These are phyloP conservation scores for Ips typographus DNA, from an alignment of 1,140 invertebrate genomes.

Conservation along the genomic window DNA sequence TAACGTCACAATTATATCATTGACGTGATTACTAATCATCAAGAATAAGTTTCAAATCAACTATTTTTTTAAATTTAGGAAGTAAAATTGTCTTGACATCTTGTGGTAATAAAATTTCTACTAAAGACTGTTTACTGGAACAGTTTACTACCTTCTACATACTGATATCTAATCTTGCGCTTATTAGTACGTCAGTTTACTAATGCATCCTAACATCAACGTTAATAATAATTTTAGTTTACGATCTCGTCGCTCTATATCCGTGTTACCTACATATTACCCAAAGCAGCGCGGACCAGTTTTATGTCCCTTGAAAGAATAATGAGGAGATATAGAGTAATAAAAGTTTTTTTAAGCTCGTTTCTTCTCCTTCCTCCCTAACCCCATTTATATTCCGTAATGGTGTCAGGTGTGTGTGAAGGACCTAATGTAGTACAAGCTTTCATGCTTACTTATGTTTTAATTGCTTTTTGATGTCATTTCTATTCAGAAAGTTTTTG, in stretches of 20 bases:
- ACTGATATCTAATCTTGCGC: too few relatives aligned
- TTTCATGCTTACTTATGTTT: slow-evolving; percentile 19
- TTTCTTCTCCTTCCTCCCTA: slow-evolving; percentile 5
- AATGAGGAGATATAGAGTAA: slow-evolving; percentile 15
- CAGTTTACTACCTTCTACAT: background rate
- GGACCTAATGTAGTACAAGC: slow-evolving; percentile 19
- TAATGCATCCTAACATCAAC: background rate
- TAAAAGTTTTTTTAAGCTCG: slow-evolving; percentile 19
- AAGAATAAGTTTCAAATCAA: too few relatives aligned
- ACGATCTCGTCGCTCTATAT: background rate
- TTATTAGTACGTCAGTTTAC: background rate
- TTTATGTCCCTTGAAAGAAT: slow-evolving; percentile 5
- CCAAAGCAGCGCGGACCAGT: background rate
- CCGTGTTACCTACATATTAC: background rate
- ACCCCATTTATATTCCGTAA: slow-evolving; percentile 29
- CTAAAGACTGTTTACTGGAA: background rate
- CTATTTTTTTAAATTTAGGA: too few relatives aligned
- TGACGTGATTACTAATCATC: too few relatives aligned
- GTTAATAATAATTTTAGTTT: background rate
- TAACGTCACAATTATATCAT: background rate
- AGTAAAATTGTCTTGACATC: too few relatives aligned
- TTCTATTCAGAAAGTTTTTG: too few relatives aligned
- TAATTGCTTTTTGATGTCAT: background rate
- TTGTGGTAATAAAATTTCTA: too few relatives aligned
- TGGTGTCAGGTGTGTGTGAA: slow-evolving; percentile 25